phyloP scores from a whole-genome alignment of 2,888 invertebrate species.

The Oscheius sp. region DNA sequence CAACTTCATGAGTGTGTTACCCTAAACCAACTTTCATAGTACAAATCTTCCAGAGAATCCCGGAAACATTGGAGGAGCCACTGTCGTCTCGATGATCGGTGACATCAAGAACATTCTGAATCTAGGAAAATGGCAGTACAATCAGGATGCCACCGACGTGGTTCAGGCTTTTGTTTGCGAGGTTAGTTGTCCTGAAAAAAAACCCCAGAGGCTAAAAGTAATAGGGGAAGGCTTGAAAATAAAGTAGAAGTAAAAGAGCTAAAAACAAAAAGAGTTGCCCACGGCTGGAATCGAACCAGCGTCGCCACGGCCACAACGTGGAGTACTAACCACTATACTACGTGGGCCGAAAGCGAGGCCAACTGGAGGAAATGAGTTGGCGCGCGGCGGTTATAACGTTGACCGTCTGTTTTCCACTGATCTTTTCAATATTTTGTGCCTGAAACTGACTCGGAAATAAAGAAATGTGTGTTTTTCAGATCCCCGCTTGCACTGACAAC shows the following conservation, averaged over 20 bases:
- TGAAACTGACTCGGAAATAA: neutral
- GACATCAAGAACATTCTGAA: neutral
- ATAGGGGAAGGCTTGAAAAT: neutral
- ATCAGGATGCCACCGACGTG: neutral
- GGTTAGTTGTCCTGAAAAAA: neutral
- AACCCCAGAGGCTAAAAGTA: neutral
- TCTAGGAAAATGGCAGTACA: slow-evolving; percentile 10
- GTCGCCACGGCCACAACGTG: slow-evolving; percentile 70
- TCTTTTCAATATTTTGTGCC: neutral
- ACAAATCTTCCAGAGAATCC: neutral
- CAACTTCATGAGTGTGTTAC: neutral
- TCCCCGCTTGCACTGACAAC: neutral
- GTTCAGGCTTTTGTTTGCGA: slow-evolving; percentile 10
- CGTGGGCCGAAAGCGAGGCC: slow-evolving; percentile 25
- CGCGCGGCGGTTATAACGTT: neutral
- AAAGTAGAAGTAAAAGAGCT: neutral
- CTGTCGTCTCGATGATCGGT: neutral
- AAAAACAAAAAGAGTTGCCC: neutral
- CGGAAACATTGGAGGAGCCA: neutral
- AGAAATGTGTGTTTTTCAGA: neutral
- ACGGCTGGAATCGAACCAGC: slow-evolving; percentile 42
- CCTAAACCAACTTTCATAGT: neutral
- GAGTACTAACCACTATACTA: slow-evolving; percentile 70
- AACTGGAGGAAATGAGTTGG: neutral
- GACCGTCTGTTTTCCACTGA: neutral